These are phyloP conservation scores for Minunthozetes semirufus DNA, from an alignment of 2,888 invertebrate species.

Conservation along the genomic window DNA sequence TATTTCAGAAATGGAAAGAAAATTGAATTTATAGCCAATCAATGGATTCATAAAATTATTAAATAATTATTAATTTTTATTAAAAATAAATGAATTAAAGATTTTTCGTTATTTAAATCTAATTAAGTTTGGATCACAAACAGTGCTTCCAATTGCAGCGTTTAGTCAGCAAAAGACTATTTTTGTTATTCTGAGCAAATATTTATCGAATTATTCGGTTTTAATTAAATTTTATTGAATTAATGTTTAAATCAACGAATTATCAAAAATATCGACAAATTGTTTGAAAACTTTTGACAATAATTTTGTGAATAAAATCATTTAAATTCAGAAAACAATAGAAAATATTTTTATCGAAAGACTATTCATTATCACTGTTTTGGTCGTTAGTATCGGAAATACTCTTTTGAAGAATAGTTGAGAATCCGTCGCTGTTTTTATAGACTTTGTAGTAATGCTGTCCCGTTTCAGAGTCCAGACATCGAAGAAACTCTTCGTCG, in stretches of 20 bases:
- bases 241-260: too few relatives aligned
- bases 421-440: constrained; percentile 39
- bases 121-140: too few relatives aligned
- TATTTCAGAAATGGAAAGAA: constrained; percentile 47
- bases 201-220: too few relatives aligned
- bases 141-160: too few relatives aligned
- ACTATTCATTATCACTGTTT: background rate
- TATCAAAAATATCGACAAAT: too few relatives aligned
- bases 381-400: background rate
- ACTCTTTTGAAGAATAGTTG: constrained; percentile 20
- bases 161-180: too few relatives aligned
- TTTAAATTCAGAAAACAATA: too few relatives aligned
- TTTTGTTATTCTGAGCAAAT: too few relatives aligned
- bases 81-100: background rate
- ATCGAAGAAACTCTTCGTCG: constrained; percentile 71
- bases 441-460: constrained; percentile 42
- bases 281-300: too few relatives aligned
- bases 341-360: background rate
- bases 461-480: constrained; percentile 39
- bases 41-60: constrained; percentile 27
- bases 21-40: constrained; percentile 13
- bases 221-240: too few relatives aligned
- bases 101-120: too few relatives aligned
- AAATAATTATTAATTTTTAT: background rate
- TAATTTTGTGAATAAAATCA: too few relatives aligned